phyloP scores from a whole-genome alignment of 2,797 vertebrate genomes.

The Steatocranus sp. region DNA sequence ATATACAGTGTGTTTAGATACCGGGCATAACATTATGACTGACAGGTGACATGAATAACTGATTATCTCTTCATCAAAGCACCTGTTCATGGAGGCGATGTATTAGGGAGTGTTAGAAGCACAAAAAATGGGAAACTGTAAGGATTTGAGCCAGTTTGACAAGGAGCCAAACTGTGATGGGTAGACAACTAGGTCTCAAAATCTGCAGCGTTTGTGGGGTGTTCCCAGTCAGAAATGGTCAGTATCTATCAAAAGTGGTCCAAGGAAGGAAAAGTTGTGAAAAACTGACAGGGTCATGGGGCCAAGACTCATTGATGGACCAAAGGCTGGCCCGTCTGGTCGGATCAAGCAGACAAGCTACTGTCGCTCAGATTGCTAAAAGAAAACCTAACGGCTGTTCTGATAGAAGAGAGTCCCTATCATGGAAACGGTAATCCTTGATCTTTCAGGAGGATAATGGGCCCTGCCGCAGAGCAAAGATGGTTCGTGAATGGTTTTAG shows the following conservation, averaged over 20 bases:
- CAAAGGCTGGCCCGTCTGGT: neutral
- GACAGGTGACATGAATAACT: neutral
- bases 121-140: neutral
- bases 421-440: neutral
- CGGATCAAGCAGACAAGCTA: neutral
- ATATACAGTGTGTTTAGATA: neutral
- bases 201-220: neutral
- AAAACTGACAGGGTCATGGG: neutral
- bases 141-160: neutral
- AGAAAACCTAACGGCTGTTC: accelerated
- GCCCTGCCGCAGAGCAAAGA: neutral
- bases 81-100: neutral
- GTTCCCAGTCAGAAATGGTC: neutral
- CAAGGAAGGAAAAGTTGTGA: neutral
- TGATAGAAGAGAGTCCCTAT: neutral
- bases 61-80: neutral
- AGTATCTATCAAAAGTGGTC: neutral
- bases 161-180: neutral
- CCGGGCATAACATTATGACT: neutral
- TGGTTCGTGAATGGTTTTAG: neutral
- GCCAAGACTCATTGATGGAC: neutral
- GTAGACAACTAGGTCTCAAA: neutral
- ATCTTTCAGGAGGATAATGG: neutral
- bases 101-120: neutral
- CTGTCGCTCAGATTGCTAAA: neutral